Evolutionary conservation across 2,888 invertebrate species (phyloP).

Genomic region (Eupsilia transversa): DNA sequence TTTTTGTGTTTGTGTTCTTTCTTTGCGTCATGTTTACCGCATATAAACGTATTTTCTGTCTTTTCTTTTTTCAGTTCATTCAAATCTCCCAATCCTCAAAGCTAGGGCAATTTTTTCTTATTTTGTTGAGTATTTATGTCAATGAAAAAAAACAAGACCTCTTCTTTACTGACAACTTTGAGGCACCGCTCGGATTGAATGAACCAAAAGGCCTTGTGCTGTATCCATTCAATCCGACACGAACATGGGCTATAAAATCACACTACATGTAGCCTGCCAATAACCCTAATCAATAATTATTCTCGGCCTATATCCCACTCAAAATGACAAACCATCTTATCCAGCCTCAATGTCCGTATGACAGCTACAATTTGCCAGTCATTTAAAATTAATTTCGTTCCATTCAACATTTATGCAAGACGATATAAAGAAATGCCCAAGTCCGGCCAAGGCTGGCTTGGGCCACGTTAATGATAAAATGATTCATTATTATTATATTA

Average conservation of each 20-base stretch:
- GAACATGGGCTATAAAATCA: conserved; percentile 27
- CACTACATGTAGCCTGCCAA: conserved; percentile 31
- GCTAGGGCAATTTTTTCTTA: too few species aligned
- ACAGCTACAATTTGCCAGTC: conserved; percentile 59
- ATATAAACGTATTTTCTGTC: too few species aligned
- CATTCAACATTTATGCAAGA: conserved; percentile 50
- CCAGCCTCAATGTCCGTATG: conserved; percentile 16
- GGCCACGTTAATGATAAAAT: conserved; percentile 53
- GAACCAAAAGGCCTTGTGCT: conserved; percentile 24
- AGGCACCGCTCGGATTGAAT: conserved; percentile 18
- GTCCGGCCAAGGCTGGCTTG: conserved; percentile 56
- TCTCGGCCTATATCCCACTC: conserved; percentile 16
- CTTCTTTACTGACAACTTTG: neutral
- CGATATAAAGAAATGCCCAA: conserved; percentile 63
- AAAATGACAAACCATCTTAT: conserved; percentile 39
- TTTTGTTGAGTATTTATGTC: neutral
- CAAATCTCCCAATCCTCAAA: neutral
- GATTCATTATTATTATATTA: conserved; percentile 51
- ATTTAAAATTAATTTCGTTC: conserved; percentile 59
- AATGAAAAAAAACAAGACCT: neutral
- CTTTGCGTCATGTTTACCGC: too few species aligned
- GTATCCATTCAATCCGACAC: conserved; percentile 24
- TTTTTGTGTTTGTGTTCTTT: too few species aligned
- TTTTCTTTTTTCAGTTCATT: too few species aligned
- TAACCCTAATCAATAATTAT: conserved; percentile 51